Evolutionary conservation across 2,888 invertebrate species (phyloP).

Genomic region (Litoditis marina): DNA sequence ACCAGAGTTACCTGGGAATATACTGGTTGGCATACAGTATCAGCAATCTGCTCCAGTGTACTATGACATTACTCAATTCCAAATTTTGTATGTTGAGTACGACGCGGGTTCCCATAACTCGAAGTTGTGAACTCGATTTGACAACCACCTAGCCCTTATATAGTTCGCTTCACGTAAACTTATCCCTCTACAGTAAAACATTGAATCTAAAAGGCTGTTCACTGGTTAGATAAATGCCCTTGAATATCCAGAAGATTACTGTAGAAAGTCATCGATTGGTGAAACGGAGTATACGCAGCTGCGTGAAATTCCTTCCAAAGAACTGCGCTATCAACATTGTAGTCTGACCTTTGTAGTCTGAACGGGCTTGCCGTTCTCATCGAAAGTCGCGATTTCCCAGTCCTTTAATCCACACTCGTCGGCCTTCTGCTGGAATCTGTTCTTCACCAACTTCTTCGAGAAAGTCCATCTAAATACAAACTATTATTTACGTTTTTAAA

Average conservation of each 20-base stretch:
- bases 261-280: neutral
- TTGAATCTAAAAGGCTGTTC: too few species aligned
- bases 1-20: too few species aligned
- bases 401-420: conserved; percentile 53
- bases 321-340: too few species aligned
- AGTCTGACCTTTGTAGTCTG: conserved; percentile 26
- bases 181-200: too few species aligned
- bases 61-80: neutral
- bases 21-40: neutral
- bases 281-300: neutral
- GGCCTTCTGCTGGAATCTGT: conserved; percentile 60
- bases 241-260: too few species aligned
- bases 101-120: too few species aligned
- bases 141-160: too few species aligned
- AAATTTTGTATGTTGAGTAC: neutral
- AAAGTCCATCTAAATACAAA: conserved; percentile 51
- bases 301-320: too few species aligned
- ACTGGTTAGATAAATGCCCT: too few species aligned
- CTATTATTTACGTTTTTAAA: too few species aligned
- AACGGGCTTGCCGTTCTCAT: conserved; percentile 42
- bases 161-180: too few species aligned
- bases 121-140: too few species aligned
- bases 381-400: conserved; percentile 51
- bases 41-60: neutral
- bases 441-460: conserved; percentile 45